Base-by-base conservation (phyloP, 2,797 vertebrate species). In the Artibeus lituratus region DNA sequence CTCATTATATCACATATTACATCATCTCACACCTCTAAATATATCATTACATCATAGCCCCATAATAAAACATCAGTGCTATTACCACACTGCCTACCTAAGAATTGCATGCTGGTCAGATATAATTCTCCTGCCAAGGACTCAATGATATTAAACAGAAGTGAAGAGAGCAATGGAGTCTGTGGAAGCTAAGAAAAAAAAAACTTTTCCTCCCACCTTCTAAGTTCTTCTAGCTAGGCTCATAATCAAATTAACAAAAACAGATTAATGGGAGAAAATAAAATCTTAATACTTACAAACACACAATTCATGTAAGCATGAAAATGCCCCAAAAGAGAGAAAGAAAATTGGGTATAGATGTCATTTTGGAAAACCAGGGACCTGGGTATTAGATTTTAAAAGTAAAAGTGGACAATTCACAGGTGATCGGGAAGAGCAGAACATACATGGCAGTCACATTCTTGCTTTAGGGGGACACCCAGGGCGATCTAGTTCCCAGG, bases 81-180 rank as follows among this genome's bases (percentile, higher is more conserved):
- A 24, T n/a, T 42, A 51, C 16, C 22, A 2, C 7, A 0, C 5
- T 32, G 4, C 51, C 12, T 32, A 10, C 32, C 3, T 51, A 19
- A 9, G 37, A 18, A 24, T 26, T 0, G 8, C 5, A 5, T n/a
- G 32, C 7, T 29, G 9, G 11, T 69, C 35, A 94, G 39, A 72
- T 73, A 32, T 21, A 6, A 35, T 53, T 53, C n/a, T 69, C 15
- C 19, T 69, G 21, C 53, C 12, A 69, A 62, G 9, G 2, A 72
- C 16, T 37, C 10, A 35, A n/a, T 72, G 89, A 90, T 55, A 15
- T n/a, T 44, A 49, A 87, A 76, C 4, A 49, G 21, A 51, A 22
- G 10, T 69, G 26, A 83, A 49, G 83, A 62, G 10, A 81, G 3
- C 47, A 62, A 53, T 7, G 32, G 39, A 70, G 51, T 29, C 16